Percentiles rank a stretch among this genome's conserved stretches.
These are phyloP conservation scores for Clarias batrachus DNA, from an alignment of 2,113 vertebrate genomes.

Conservation along the genomic window DNA sequence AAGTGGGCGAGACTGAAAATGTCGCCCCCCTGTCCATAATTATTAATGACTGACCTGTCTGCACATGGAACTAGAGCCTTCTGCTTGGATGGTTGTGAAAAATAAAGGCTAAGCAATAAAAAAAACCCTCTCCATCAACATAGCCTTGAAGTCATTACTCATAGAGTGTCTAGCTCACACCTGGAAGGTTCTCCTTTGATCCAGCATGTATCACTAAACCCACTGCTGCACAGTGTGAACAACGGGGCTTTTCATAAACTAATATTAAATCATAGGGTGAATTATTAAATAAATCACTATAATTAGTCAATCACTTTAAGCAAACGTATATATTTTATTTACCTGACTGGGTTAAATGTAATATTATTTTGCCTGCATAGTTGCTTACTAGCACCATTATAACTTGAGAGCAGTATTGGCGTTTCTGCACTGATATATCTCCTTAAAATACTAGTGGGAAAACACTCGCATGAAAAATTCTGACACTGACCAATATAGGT, in stretches of 20 bases:
- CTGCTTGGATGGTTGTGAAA: conserved; percentile 25
- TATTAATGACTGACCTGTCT: no score
- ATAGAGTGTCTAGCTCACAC: conserved; percentile 37
- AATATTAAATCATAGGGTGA: neutral
- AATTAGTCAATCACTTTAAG: neutral
- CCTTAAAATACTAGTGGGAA: conserved; percentile 37
- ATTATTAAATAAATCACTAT: neutral
- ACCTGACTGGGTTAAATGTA: neutral
- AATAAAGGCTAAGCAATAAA: conserved; percentile 4
- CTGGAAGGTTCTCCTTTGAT: conserved; percentile 10
- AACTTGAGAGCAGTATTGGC: neutral
- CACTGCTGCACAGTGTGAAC: neutral
- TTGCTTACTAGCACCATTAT: conserved; percentile 2
- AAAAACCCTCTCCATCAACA: conserved; percentile 7
- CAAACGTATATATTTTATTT: neutral
- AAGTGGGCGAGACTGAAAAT: no score
- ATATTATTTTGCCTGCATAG: neutral
- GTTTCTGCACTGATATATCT: conserved; percentile 24
- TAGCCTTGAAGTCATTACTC: neutral
- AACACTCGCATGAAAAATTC: conserved; percentile 26
- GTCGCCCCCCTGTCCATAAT: no score
- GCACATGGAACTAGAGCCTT: neutral
- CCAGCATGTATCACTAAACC: neutral
- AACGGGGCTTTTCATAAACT: neutral
- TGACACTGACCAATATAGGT: conserved; percentile 38